These are phyloP conservation scores for Hermaeophaga mercurialis DNA, from an alignment of 2,888 invertebrate species.

Conservation along the genomic window DNA sequence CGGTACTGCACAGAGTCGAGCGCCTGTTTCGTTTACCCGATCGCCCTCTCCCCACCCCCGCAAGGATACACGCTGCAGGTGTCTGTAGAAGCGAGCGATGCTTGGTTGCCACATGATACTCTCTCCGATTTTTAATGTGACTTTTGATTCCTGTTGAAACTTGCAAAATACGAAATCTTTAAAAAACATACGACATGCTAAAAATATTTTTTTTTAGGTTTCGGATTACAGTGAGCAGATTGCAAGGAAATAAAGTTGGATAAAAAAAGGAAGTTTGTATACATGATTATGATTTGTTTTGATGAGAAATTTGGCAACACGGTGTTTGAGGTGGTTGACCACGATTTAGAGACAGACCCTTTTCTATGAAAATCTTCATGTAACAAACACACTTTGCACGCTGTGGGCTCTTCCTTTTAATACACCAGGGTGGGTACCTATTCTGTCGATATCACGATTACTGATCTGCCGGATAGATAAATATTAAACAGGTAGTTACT, in stretches of 20 bases:
- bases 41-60: conserved; percentile 48
- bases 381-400: conserved; percentile 43
- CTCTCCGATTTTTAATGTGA: conserved; percentile 25
- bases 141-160: conserved; percentile 8
- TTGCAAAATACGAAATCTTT: conserved; percentile 2
- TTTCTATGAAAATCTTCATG: conserved; percentile 50
- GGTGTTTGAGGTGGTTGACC: conserved; percentile 53
- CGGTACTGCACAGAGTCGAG: conserved; percentile 30
- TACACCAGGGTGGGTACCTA: conserved; percentile 9
- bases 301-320: conserved; percentile 52
- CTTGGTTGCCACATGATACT: conserved; percentile 49
- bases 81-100: conserved; percentile 54
- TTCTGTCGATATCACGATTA: conserved; percentile 13
- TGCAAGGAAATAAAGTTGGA: neutral
- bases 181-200: too few species aligned
- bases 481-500: conserved; percentile 11
- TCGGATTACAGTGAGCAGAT: neutral
- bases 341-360: conserved; percentile 50
- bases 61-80: conserved; percentile 56
- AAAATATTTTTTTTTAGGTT: too few species aligned
- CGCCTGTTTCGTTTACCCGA: conserved; percentile 34
- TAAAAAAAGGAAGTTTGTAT: neutral
- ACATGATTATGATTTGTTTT: conserved; percentile 42
- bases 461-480: conserved; percentile 10
- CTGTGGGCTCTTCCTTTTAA: conserved; percentile 29